Conservation (phyloP, 2,113 vertebrate genomes). For the Todiramphus saurophagus region DNA sequence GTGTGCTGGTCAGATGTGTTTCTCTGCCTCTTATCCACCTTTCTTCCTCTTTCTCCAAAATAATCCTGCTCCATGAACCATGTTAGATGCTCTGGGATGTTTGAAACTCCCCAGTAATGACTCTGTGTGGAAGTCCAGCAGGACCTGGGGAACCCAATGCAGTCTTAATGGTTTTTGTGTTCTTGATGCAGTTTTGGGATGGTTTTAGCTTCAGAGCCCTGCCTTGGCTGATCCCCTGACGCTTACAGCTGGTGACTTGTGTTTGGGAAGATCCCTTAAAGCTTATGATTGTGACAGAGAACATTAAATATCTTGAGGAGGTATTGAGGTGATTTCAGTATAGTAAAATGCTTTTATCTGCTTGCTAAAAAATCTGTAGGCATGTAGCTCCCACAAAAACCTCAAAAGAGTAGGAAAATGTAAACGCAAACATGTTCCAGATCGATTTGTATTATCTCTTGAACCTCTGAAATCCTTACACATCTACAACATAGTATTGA, state of each 20-base stretch:
- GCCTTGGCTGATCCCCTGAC: neutral
- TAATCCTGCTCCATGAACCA: rapidly evolving
- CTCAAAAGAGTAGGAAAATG: neutral
- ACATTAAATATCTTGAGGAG: neutral
- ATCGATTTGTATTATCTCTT: neutral
- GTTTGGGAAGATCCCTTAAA: neutral
- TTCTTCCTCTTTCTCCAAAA: neutral
- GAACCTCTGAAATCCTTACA: neutral
- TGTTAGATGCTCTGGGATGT: neutral
- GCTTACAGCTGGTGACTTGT: neutral
- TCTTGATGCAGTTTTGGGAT: neutral
- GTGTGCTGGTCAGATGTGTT: neutral
- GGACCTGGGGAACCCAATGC: neutral
- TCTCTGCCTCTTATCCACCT: neutral
- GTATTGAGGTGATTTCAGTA: neutral
- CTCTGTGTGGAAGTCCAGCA: neutral
- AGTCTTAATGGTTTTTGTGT: neutral
- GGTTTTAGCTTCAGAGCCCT: neutral
- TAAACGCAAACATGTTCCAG: neutral
- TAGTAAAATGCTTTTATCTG: neutral
- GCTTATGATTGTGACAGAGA: neutral
- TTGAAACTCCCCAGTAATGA: neutral
- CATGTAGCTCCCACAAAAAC: neutral
- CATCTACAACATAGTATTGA: neutral
- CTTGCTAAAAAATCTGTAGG: neutral